Evolutionary conservation across 2,888 invertebrate species (phyloP).

Genomic region (Tiphia femorata): DNA sequence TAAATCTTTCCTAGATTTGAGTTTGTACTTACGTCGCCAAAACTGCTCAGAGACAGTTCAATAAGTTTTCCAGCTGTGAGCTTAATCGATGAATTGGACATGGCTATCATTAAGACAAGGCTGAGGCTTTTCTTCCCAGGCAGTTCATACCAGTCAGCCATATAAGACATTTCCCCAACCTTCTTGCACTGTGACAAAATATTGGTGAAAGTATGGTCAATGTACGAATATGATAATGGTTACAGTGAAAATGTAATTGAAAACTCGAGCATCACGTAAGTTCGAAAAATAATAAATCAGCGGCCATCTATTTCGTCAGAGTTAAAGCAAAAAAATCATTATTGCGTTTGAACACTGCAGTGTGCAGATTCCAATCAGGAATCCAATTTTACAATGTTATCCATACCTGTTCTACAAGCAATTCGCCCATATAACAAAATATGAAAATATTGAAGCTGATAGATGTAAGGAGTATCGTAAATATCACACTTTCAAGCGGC

Average conservation of each 20-base stretch:
- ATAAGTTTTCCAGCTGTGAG: slow-evolving; percentile 57
- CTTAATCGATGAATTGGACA: slow-evolving; percentile 47
- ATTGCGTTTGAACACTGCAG: too few relatives aligned
- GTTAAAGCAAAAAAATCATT: too few relatives aligned
- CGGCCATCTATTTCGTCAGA: too few relatives aligned
- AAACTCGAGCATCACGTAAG: too few relatives aligned
- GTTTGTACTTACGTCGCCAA: slow-evolving; percentile 35
- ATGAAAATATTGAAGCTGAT: slow-evolving; percentile 38
- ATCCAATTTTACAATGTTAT: too few relatives aligned
- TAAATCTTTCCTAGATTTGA: too few relatives aligned
- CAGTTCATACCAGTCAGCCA: slow-evolving; percentile 45
- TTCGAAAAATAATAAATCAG: not conserved
- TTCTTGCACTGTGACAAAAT: slow-evolving; percentile 29
- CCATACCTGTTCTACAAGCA: slow-evolving; percentile 38
- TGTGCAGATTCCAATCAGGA: not conserved
- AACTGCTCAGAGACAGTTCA: slow-evolving; percentile 48
- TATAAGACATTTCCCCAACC: slow-evolving; percentile 35
- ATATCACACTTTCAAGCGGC: slow-evolving; percentile 13
- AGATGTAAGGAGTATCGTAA: slow-evolving; percentile 21
- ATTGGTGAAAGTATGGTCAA: too few relatives aligned
- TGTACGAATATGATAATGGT: not conserved
- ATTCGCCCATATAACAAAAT: slow-evolving; percentile 43
- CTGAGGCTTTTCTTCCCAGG: slow-evolving; percentile 26
- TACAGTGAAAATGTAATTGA: not conserved
- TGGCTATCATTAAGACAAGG: slow-evolving; percentile 46